Evolutionary conservation across 2,888 invertebrate genomes (phyloP), one percentile per base, ranked within the genome.

Genomic region (Ophioninae sp.): DNA sequence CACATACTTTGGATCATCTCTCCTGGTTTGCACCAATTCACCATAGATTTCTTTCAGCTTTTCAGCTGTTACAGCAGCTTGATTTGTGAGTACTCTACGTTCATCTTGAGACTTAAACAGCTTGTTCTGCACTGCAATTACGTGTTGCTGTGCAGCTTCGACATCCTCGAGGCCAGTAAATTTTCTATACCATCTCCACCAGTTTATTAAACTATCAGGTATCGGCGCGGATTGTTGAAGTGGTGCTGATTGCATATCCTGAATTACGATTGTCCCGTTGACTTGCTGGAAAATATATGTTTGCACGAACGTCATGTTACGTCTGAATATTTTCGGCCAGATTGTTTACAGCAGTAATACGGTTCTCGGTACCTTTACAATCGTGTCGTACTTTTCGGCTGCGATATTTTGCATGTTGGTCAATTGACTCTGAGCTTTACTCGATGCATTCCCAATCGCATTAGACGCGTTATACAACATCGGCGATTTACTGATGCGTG

Each of bases 171-270:
- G 59, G 5, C 93, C 93, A 7, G 90, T 90, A 59, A 93, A 82
- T 73, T 91, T 87, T 74, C 92, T 90, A 82, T 92, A 93, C 93
- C 92, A 92, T 73, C 89, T 88, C 91, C 90, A 91, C 88, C 89
- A 90, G 79, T 88, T 87, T 1, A 91, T 80, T 17, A 93, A 79
- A 59, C 84, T 87, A 37, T 84, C 86, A 68, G 93, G 91, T 68
- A 93, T 83, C 8, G 90, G 90, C 57, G 81, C 78, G 0, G 86
- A 85, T 8, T 88, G 85, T 74, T 89, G 83, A 8, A 91, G 72
- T 0, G 88, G 23, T 37, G 88, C 85, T 5, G 82, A 56, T 68
- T 87, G 89, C 20, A 89, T 61, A 85, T 91, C 88, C 85, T 92
- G 90, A 65, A 91, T 88, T 23, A 91, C 85, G 1, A 87, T 88